These are phyloP conservation scores for Cydia amplana DNA, from an alignment of 1,140 invertebrate species.

Conservation along the genomic window DNA sequence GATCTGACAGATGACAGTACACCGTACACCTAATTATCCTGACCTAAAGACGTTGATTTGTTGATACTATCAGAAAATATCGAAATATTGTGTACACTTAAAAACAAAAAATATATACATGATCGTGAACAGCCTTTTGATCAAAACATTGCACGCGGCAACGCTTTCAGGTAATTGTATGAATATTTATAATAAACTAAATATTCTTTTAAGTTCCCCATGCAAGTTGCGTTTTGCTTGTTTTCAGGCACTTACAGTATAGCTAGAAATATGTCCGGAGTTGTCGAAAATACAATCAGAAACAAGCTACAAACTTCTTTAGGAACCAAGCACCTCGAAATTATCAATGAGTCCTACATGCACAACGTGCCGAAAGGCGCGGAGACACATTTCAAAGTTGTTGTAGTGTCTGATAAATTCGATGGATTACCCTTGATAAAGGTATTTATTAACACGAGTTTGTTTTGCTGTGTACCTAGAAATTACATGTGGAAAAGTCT, in stretches of 20 bases:
- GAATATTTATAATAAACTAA: neutral
- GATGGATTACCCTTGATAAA: constrained; percentile 84
- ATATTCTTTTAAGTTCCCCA: neutral
- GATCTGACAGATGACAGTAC: neutral
- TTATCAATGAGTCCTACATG: constrained; percentile 93
- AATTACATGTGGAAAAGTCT: no score
- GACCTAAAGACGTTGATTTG: neutral
- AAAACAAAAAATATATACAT: constrained; percentile 1
- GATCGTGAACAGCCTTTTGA: neutral
- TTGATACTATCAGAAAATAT: neutral
- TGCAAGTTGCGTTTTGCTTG: neutral
- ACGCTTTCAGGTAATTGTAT: neutral
- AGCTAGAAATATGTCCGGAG: constrained; percentile 40
- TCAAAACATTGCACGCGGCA: neutral
- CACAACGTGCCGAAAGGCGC: constrained; percentile 92
- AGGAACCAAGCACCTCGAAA: constrained; percentile 84
- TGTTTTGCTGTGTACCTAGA: no score
- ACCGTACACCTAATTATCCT: no score
- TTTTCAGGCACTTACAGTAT: constrained; percentile 5
- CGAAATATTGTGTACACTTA: neutral
- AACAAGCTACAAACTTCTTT: constrained; percentile 81
- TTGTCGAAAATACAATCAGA: constrained; percentile 81
- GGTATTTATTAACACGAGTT: constrained; percentile 71
- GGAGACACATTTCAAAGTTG: constrained; percentile 92
- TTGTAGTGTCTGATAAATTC: constrained; percentile 89